Evolutionary conservation across 1,140 invertebrate genomes (phyloP).

Genomic region (Ips nitidus): DNA sequence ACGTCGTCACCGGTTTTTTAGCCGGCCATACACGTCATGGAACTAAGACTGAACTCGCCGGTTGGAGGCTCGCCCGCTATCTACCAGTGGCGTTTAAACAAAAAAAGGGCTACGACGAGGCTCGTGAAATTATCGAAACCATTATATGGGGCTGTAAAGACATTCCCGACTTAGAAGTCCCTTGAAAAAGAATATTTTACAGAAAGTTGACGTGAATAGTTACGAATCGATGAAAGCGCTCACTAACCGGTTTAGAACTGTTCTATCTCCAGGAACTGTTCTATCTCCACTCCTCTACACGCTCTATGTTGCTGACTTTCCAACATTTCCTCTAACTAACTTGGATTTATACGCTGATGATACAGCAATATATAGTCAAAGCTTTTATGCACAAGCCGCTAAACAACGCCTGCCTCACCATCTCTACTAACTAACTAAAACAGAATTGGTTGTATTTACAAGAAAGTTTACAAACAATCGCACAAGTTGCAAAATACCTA

Average conservation of each 20-base stretch:
- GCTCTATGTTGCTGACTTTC: too few relatives aligned
- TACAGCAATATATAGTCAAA: too few relatives aligned
- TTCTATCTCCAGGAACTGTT: too few relatives aligned
- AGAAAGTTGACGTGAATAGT: constrained; percentile 23
- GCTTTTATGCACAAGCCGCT: too few relatives aligned
- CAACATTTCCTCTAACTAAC: too few relatives aligned
- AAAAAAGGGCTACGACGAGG: constrained; percentile 31
- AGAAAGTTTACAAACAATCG: too few relatives aligned
- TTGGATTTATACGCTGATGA: too few relatives aligned
- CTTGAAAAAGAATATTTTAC: constrained; percentile 30
- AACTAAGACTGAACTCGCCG: constrained; percentile 33
- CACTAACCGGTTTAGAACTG: constrained; percentile 23
- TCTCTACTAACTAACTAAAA: too few relatives aligned
- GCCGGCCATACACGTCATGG: constrained; percentile 24
- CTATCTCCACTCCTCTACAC: too few relatives aligned
- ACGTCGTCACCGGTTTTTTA: constrained; percentile 17
- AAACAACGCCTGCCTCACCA: too few relatives aligned
- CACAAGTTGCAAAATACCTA: too few relatives aligned
- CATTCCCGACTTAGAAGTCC: constrained; percentile 29
- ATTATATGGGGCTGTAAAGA: constrained; percentile 32
- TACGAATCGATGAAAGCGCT: constrained; percentile 34
- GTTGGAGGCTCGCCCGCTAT: constrained; percentile 25
- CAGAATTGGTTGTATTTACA: too few relatives aligned
- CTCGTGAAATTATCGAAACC: constrained; percentile 29
- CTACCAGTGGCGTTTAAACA: constrained; percentile 30